phyloP scores from a whole-genome alignment of 2,888 invertebrate species.

The Bhutanitis thaidina region DNA sequence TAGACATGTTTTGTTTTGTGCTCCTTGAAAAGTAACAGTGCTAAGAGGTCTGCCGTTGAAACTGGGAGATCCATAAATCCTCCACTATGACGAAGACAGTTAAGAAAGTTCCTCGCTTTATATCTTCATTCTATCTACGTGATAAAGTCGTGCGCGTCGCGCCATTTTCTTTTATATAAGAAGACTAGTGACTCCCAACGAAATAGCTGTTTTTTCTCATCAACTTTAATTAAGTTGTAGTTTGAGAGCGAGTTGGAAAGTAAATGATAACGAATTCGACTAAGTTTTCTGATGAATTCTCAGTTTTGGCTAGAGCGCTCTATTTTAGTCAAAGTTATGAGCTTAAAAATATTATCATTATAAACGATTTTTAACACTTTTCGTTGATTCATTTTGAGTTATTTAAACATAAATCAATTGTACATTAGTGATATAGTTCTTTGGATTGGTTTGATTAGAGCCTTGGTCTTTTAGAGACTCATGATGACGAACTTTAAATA shows the following conservation, averaged over 20 bases:
- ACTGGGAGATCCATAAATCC: conserved; percentile 23
- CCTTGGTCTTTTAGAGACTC: too few relatives aligned
- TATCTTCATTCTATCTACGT: conserved; percentile 8
- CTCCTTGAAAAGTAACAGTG: not conserved
- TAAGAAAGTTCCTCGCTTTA: conserved; percentile 4
- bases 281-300: conserved; percentile 15
- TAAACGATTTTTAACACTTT: too few relatives aligned
- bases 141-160: conserved; percentile 13
- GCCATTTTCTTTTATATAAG: conserved; percentile 9
- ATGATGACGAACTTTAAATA: too few relatives aligned
- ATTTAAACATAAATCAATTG: too few relatives aligned
- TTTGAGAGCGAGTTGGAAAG: conserved; percentile 5
- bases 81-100: conserved; percentile 1
- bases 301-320: not conserved
- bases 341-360: too few relatives aligned
- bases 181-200: conserved; percentile 3
- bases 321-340: not conserved
- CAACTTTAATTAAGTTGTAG: conserved; percentile 20
- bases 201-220: conserved; percentile 20
- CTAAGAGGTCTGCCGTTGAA: conserved; percentile 23
- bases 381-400: too few relatives aligned
- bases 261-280: conserved; percentile 17
- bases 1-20: not conserved
- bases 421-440: too few relatives aligned
- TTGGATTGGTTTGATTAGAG: too few relatives aligned